Percentiles rank a stretch among this genome's conserved stretches.
Conservation (phyloP, 37 sponge, comb jelly and placozoan genomes). For the Diacarnus erythraeanus region DNA sequence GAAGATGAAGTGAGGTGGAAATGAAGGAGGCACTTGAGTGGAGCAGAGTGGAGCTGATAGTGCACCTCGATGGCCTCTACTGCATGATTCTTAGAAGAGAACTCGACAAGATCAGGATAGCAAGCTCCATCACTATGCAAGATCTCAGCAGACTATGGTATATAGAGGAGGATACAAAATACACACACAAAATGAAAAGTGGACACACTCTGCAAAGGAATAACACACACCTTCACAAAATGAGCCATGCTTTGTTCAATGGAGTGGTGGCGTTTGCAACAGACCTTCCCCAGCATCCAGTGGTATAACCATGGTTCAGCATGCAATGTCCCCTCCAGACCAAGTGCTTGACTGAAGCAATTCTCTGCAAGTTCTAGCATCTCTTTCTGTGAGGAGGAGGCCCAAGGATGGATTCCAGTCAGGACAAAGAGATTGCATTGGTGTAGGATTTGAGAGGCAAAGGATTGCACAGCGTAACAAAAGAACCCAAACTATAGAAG, state of each 20-base stretch:
- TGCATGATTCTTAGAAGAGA: constrained; percentile 37
- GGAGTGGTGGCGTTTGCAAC: constrained; percentile 34
- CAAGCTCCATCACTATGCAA: constrained; percentile 42
- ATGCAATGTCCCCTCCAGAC: constrained; percentile 26
- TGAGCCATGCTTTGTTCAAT: neutral
- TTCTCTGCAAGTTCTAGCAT: constrained; percentile 26
- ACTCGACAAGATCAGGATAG: constrained; percentile 44
- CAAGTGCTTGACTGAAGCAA: constrained; percentile 42
- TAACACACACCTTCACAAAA: constrained; percentile 32
- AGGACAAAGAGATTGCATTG: constrained; percentile 16
- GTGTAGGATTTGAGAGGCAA: constrained; percentile 47
- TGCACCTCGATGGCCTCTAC: constrained; percentile 66
- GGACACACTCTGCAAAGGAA: neutral
- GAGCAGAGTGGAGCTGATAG: constrained; percentile 48
- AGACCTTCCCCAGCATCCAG: constrained; percentile 53
- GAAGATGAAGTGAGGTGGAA: neutral
- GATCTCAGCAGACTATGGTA: constrained; percentile 27
- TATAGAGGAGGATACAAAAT: neutral
- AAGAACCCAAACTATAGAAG: constrained; percentile 68
- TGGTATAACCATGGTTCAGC: constrained; percentile 62
- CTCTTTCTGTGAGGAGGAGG: neutral
- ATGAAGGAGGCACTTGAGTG: constrained; percentile 28
- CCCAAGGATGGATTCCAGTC: constrained; percentile 32
- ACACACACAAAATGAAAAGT: neutral
- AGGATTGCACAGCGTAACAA: constrained; percentile 60